These are phyloP conservation scores for Hymenochirus boettgeri DNA, from an alignment of 2,113 vertebrate genomes.

Conservation along the genomic window DNA sequence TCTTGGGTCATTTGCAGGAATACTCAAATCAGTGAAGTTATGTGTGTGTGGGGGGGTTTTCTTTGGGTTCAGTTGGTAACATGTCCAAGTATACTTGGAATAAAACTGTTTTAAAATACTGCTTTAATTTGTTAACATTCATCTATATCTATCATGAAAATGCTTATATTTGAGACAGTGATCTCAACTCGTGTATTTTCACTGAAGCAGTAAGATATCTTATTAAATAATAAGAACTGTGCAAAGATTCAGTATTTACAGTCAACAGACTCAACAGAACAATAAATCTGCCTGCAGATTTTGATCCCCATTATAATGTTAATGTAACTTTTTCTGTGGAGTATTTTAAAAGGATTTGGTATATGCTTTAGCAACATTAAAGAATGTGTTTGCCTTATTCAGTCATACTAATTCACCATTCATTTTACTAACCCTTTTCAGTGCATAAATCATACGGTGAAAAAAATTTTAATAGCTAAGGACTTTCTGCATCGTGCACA, in stretches of 20 bases:
- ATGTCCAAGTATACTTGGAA: too few species aligned
- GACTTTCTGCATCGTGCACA: slow-evolving; percentile 12
- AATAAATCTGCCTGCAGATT: slow-evolving; percentile 43
- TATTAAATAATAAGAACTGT: slow-evolving; percentile 34
- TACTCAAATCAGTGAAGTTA: slow-evolving; percentile 65
- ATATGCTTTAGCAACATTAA: slow-evolving; percentile 16
- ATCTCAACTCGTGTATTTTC: not conserved
- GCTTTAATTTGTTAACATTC: too few species aligned
- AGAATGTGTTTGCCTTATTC: slow-evolving; percentile 37
- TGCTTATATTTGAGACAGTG: too few species aligned
- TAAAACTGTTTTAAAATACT: too few species aligned
- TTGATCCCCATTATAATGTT: slow-evolving; percentile 46
- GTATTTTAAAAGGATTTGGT: slow-evolving; percentile 34
- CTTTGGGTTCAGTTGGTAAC: slow-evolving; percentile 34
- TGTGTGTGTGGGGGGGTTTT: too few species aligned
- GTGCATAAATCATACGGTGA: slow-evolving; percentile 27
- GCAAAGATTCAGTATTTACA: slow-evolving; percentile 49
- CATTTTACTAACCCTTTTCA: slow-evolving; percentile 43
- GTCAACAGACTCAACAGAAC: slow-evolving; percentile 44
- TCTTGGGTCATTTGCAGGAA: slow-evolving; percentile 86
- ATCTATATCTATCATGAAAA: too few species aligned
- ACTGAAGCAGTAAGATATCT: not conserved
- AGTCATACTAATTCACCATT: slow-evolving; percentile 30
- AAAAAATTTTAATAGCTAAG: slow-evolving; percentile 22
- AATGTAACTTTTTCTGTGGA: slow-evolving; percentile 40